Evolutionary conservation across 2,888 invertebrate genomes (phyloP).

Genomic region (Lottia gigantea): DNA sequence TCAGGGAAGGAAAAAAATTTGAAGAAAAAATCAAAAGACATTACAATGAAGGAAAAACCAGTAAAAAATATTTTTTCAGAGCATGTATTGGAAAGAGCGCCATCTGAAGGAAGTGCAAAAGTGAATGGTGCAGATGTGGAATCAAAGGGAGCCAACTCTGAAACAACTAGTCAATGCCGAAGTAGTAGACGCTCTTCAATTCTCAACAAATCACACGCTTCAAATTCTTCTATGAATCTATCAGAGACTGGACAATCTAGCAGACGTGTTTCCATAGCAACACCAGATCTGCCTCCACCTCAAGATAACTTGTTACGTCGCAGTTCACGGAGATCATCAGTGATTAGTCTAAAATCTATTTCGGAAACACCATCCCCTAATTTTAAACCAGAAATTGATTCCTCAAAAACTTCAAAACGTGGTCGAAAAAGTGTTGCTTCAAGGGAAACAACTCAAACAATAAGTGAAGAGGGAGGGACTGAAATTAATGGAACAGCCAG

Average conservation of each 20-base stretch:
- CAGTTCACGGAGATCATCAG: constrained; percentile 15
- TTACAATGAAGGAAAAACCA: background rate
- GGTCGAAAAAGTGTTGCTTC: background rate
- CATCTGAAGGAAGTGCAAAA: too few species aligned
- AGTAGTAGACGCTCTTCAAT: background rate
- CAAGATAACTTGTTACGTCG: background rate
- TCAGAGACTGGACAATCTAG: background rate
- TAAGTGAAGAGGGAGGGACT: background rate
- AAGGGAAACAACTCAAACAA: background rate
- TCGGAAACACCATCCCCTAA: background rate
- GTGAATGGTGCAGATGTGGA: too few species aligned
- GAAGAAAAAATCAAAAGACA: background rate
- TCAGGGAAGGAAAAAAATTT: background rate
- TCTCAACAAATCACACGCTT: background rate
- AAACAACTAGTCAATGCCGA: background rate
- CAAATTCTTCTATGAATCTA: too few species aligned
- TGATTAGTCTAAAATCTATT: constrained; percentile 11
- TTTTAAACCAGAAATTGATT: background rate
- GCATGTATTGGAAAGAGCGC: too few species aligned
- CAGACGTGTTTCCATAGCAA: constrained; percentile 8
- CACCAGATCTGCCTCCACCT: background rate
- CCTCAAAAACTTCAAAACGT: constrained; percentile 2
- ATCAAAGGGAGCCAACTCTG: background rate
- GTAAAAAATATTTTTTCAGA: background rate
- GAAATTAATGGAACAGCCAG: background rate